A percentile compares a stretch with the other conserved stretches of the same genome.
Conservation (phyloP, 64 coral and sea anemone genomes). For the Trachythela sp. region DNA sequence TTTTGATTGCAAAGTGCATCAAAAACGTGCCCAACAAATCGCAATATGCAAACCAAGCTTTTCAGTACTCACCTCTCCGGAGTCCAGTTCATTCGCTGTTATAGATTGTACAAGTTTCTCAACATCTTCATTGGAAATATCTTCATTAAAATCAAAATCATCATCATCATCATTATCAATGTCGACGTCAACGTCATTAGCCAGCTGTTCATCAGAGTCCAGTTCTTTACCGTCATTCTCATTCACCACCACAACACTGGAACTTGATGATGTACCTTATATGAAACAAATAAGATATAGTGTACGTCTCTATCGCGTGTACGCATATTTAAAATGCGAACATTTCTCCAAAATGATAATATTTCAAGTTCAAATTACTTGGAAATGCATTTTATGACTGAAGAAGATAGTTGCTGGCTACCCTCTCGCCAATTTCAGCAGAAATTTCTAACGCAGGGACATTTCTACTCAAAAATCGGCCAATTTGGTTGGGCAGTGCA, state of each 20-base stretch:
- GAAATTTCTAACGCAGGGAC: no score
- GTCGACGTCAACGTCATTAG: background rate
- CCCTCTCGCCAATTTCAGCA: no score
- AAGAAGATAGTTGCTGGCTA: background rate
- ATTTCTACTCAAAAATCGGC: no score
- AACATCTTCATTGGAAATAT: conserved; percentile 9
- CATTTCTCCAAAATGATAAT: no score
- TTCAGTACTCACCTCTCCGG: background rate
- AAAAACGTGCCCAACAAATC: background rate
- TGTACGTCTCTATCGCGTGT: background rate
- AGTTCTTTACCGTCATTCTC: background rate
- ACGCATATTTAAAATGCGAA: no score
- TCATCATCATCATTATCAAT: conserved; percentile 2
- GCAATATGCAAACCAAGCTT: background rate
- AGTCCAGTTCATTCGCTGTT: background rate
- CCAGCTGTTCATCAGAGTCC: background rate
- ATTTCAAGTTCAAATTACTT: no score
- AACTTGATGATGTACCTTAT: conserved; percentile 17
- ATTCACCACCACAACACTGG: conserved; percentile 1
- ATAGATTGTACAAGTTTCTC: conserved; percentile 2
- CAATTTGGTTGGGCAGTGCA: no score
- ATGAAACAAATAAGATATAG: background rate
- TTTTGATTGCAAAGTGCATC: no score
- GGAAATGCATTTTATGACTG: background rate
- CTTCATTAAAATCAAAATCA: conserved; percentile 6